Conservation (phyloP, 2,113 vertebrate genomes). For the Nibea coibor region DNA sequence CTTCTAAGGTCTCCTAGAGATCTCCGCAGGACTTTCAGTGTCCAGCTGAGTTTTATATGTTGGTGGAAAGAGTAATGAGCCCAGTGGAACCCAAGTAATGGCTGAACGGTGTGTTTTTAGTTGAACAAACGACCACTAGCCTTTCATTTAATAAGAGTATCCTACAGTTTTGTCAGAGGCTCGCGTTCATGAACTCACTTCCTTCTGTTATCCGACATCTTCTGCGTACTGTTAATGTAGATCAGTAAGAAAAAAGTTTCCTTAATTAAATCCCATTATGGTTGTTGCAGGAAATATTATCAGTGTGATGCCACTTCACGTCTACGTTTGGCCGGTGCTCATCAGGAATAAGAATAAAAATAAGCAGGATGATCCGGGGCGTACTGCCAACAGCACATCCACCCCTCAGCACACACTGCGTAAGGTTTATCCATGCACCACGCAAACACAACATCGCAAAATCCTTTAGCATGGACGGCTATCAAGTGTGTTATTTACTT, state of each 20-base stretch:
- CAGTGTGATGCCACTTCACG: not conserved
- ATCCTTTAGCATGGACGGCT: conserved; percentile 2
- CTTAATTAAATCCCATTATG: not conserved
- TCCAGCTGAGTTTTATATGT: conserved; percentile 51
- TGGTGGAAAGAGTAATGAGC: conserved; percentile 33
- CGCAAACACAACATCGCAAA: not conserved
- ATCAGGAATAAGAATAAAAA: not conserved
- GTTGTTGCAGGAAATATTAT: not conserved
- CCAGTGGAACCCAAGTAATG: not conserved
- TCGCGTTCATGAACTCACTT: not conserved
- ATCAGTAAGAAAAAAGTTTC: not conserved
- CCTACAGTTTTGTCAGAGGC: not conserved
- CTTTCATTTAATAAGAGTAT: not conserved
- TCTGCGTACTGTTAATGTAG: not conserved
- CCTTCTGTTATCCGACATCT: not conserved
- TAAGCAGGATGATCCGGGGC: not conserved
- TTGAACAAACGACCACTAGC: not conserved
- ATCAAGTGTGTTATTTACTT: conserved; percentile 36
- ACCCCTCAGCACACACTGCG: not conserved
- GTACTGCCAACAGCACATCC: not conserved
- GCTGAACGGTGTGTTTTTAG: not conserved
- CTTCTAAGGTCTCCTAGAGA: conserved; percentile 31
- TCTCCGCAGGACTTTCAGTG: conserved; percentile 2
- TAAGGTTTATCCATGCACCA: not conserved
- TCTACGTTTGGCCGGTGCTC: not conserved